A percentile compares a stretch with the other conserved stretches of the same genome.
These are phyloP conservation scores for Alligator mississippiensis DNA, from an alignment of 2,113 vertebrate genomes.

Conservation along the genomic window DNA sequence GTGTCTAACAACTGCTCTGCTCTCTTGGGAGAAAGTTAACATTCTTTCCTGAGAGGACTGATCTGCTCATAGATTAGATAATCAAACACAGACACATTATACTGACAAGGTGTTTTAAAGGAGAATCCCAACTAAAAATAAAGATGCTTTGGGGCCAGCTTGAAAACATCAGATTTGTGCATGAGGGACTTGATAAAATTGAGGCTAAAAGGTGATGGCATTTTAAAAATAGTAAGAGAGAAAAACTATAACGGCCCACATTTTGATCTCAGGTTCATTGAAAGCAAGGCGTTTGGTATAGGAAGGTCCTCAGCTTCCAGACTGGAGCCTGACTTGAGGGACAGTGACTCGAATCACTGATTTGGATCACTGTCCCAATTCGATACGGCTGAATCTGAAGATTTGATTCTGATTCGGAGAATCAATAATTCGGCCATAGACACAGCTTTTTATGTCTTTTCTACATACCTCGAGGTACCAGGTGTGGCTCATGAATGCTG, in stretches of 20 bases:
- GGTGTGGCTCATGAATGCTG: too few relatives aligned
- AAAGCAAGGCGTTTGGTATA: neutral
- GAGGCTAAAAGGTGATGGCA: constrained; percentile 37
- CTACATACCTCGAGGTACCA: too few relatives aligned
- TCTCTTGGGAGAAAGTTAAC: constrained; percentile 51
- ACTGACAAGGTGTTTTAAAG: constrained; percentile 56
- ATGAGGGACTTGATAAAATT: constrained; percentile 36
- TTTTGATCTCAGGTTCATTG: neutral
- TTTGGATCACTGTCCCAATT: too few relatives aligned
- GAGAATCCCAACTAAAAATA: constrained; percentile 58
- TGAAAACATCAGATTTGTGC: constrained; percentile 12
- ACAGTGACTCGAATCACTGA: too few relatives aligned
- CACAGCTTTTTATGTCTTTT: too few relatives aligned
- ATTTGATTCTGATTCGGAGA: too few relatives aligned
- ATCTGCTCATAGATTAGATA: constrained; percentile 68
- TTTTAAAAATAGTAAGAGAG: neutral
- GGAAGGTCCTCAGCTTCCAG: neutral
- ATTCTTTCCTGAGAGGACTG: constrained; percentile 51
- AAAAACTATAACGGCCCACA: neutral
- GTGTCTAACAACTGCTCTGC: constrained; percentile 27
- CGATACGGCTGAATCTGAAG: too few relatives aligned
- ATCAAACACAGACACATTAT: constrained; percentile 43
- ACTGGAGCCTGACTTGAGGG: neutral
- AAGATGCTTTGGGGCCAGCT: neutral
- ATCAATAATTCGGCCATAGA: too few relatives aligned